phyloP scores from a whole-genome alignment of 2,888 invertebrate genomes.

The Lasioglossum figueresi region DNA sequence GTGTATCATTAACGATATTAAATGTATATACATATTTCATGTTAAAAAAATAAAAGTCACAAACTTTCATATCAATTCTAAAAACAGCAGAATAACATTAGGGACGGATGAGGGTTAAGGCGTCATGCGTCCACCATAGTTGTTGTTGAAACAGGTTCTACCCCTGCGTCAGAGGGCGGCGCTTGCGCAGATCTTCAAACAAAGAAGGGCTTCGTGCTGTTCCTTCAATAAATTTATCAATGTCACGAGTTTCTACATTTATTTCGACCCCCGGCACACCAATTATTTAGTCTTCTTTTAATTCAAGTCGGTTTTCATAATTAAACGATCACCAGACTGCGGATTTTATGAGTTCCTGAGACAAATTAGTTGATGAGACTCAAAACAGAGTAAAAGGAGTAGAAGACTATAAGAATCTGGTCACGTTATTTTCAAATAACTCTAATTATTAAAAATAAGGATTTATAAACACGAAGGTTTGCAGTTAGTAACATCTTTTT shows the following conservation, averaged over 20 bases:
- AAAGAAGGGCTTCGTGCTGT: slow-evolving; percentile 32
- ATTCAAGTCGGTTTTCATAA: neutral
- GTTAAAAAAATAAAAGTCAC: too few relatives aligned
- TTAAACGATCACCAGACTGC: neutral
- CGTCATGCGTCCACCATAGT: slow-evolving; percentile 30
- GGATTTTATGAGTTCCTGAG: neutral
- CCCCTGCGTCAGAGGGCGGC: slow-evolving; percentile 42
- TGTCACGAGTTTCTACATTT: neutral
- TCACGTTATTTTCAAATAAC: neutral
- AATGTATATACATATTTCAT: too few relatives aligned
- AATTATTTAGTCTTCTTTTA: neutral
- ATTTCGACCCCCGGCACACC: neutral
- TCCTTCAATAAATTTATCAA: neutral
- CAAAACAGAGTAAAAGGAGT: neutral
- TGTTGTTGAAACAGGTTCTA: slow-evolving; percentile 3
- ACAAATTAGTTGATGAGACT: neutral
- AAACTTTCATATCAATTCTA: too few relatives aligned
- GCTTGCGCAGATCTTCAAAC: slow-evolving; percentile 26
- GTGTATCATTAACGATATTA: too few relatives aligned
- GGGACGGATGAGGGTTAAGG: too few relatives aligned
- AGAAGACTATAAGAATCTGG: neutral
- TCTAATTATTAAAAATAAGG: neutral
- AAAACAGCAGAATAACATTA: too few relatives aligned
- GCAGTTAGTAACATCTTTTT: neutral
- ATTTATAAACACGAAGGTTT: neutral